A percentile compares a stretch with the other conserved stretches of the same genome.
These are phyloP conservation scores for Hypsopygia costalis DNA, from an alignment of 2,888 invertebrate genomes.

Conservation along the genomic window DNA sequence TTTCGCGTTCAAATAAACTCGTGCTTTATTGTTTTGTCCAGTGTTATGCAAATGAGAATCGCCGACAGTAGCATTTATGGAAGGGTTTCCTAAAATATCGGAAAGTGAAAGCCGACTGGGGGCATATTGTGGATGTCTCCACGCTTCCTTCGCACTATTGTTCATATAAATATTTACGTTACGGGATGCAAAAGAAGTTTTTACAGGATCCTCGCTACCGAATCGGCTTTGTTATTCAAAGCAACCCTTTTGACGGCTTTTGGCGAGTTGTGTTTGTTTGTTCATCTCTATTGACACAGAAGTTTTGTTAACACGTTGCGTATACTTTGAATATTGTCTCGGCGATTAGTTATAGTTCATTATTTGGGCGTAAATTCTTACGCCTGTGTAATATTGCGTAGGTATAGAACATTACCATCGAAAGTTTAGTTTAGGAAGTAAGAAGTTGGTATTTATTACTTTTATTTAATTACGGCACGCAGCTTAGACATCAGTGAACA, in stretches of 20 bases:
- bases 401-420: too few relatives aligned
- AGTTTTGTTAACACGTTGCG: slow-evolving; percentile 2
- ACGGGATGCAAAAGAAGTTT: slow-evolving; percentile 73
- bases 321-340: background rate
- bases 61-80: slow-evolving; percentile 67
- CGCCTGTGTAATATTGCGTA: too few relatives aligned
- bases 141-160: slow-evolving; percentile 64
- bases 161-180: slow-evolving; percentile 73
- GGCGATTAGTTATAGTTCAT: background rate
- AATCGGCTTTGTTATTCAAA: slow-evolving; percentile 68
- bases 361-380: too few relatives aligned
- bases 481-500: too few relatives aligned
- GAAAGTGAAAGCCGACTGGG: slow-evolving; percentile 70
- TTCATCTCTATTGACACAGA: slow-evolving; percentile 41
- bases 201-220: slow-evolving; percentile 57
- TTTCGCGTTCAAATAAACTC: slow-evolving; percentile 67
- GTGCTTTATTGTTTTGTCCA: slow-evolving; percentile 60
- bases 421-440: too few relatives aligned
- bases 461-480: too few relatives aligned
- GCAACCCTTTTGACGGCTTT: slow-evolving; percentile 67
- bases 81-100: slow-evolving; percentile 63
- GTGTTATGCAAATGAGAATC: slow-evolving; percentile 72
- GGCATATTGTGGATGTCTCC: slow-evolving; percentile 59
- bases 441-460: too few relatives aligned
- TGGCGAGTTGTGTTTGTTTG: slow-evolving; percentile 43